These are phyloP conservation scores for Coenonympha glycerion DNA, from an alignment of 2,888 invertebrate species.

Conservation along the genomic window DNA sequence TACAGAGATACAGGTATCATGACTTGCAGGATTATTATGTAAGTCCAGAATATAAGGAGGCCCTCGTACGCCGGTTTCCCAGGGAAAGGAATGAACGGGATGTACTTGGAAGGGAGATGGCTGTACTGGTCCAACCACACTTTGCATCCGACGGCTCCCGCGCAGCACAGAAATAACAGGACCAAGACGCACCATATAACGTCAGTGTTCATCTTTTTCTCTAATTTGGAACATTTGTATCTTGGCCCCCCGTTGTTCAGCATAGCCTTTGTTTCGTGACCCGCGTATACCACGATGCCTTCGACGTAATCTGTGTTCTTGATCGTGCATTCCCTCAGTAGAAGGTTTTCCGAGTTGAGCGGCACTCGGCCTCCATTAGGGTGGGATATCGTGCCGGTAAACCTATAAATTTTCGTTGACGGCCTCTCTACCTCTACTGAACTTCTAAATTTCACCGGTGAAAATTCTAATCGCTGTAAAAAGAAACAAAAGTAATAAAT, in stretches of 20 bases:
- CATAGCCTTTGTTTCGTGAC: conserved; percentile 98
- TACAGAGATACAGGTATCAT: conserved; percentile 98
- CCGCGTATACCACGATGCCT: conserved; percentile 97
- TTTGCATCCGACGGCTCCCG: conserved; percentile 93
- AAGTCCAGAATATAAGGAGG: conserved; percentile 94
- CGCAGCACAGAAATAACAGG: conserved; percentile 89
- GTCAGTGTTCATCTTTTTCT: conserved; percentile 95
- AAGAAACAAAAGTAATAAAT: conserved; percentile 17
- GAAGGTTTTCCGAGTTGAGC: conserved; percentile 90
- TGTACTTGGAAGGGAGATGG: conserved; percentile 56
- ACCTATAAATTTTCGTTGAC: conserved; percentile 96
- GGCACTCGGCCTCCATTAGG: conserved; percentile 86
- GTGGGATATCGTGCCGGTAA: conserved; percentile 91
- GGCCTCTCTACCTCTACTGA: conserved; percentile 94
- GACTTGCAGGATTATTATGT: conserved; percentile 95
- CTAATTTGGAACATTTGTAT: conserved; percentile 93
- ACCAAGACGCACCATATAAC: conserved; percentile 97
- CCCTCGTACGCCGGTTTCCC: conserved; percentile 82
- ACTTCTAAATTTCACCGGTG: conserved; percentile 87
- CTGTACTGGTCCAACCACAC: conserved; percentile 84
- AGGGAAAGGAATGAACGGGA: conserved; percentile 81
- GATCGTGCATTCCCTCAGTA: conserved; percentile 93
- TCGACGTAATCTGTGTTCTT: conserved; percentile 98
- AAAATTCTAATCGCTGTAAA: conserved; percentile 82
- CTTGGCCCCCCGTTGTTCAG: conserved; percentile 96